A percentile compares a stretch with the other conserved stretches of the same genome.
These are phyloP conservation scores for Myripristis jacobus DNA, from an alignment of 2,797 vertebrate genomes.

Conservation along the genomic window DNA sequence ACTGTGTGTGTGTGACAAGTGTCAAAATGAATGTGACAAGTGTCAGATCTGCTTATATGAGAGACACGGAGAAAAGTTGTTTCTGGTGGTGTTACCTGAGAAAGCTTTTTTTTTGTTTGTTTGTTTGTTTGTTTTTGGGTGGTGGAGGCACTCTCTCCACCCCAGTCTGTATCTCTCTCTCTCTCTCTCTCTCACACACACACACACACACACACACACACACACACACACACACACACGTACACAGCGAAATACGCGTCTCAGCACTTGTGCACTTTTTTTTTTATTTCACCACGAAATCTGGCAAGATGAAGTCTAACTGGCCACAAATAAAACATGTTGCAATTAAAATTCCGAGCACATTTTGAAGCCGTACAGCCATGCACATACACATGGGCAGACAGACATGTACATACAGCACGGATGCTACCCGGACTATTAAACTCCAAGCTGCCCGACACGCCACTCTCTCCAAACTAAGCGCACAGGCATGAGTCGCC, in stretches of 20 bases:
- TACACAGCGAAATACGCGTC: background rate
- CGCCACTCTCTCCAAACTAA: conserved; percentile 82
- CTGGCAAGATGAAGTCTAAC: conserved; percentile 56
- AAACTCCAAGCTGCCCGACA: conserved; percentile 81
- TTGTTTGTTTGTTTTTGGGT: background rate
- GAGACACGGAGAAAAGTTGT: conserved; percentile 58
- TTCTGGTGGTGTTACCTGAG: conserved; percentile 22
- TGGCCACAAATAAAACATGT: conserved; percentile 42
- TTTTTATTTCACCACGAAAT: conserved; percentile 69
- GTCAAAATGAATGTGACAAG: conserved; percentile 59
- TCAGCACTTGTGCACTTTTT: conserved; percentile 40
- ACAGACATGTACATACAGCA: conserved; percentile 79
- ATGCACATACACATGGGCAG: conserved; percentile 72
- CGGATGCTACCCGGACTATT: conserved; percentile 86
- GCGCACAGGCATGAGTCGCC: conserved; percentile 77
- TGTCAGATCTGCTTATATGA: conserved; percentile 50
- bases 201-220: conserved; percentile 14
- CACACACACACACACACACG: conserved; percentile 10
- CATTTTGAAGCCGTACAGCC: conserved; percentile 56
- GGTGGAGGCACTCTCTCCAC: conserved; percentile 4
- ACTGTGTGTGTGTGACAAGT: conserved; percentile 67
- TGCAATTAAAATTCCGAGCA: conserved; percentile 63
- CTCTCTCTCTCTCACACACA: background rate
- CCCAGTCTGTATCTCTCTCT: conserved; percentile 20
- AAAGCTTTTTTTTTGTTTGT: background rate